These are phyloP conservation scores for Phalloptychus januarius DNA, from an alignment of 2,797 vertebrate genomes.

Conservation along the genomic window DNA sequence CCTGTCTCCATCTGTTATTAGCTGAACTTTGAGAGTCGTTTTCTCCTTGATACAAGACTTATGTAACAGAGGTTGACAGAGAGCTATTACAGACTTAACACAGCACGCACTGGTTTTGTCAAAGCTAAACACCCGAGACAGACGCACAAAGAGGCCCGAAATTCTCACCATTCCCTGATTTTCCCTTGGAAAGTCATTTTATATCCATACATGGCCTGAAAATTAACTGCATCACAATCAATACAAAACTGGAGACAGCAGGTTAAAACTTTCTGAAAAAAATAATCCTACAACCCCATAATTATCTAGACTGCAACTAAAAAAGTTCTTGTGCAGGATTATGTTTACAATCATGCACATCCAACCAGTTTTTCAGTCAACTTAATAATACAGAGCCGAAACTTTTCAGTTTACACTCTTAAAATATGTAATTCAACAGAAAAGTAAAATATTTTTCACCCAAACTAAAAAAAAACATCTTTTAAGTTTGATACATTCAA, in stretches of 20 bases:
- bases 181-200: slow-evolving; percentile 26
- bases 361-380: background rate
- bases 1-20: slow-evolving; percentile 55
- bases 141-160: slow-evolving; percentile 38
- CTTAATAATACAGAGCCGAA: background rate
- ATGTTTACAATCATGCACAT: background rate
- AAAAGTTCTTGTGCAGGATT: background rate
- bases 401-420: background rate
- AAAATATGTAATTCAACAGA: background rate
- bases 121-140: slow-evolving; percentile 53
- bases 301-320: background rate
- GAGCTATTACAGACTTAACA: slow-evolving; percentile 54
- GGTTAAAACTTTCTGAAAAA: background rate
- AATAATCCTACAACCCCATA: background rate
- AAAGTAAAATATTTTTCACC: background rate
- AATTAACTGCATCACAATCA: slow-evolving; percentile 22
- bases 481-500: background rate
- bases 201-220: slow-evolving; percentile 55
- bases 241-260: slow-evolving; percentile 10
- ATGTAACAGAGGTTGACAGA: slow-evolving; percentile 64
- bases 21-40: slow-evolving; percentile 54
- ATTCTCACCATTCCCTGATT: slow-evolving; percentile 16
- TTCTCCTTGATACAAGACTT: slow-evolving; percentile 68
- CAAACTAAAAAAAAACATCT: background rate
- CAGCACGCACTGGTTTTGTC: slow-evolving; percentile 53